Conservation (phyloP, 2,797 vertebrate species). For the Epinephelus malabaricus region DNA sequence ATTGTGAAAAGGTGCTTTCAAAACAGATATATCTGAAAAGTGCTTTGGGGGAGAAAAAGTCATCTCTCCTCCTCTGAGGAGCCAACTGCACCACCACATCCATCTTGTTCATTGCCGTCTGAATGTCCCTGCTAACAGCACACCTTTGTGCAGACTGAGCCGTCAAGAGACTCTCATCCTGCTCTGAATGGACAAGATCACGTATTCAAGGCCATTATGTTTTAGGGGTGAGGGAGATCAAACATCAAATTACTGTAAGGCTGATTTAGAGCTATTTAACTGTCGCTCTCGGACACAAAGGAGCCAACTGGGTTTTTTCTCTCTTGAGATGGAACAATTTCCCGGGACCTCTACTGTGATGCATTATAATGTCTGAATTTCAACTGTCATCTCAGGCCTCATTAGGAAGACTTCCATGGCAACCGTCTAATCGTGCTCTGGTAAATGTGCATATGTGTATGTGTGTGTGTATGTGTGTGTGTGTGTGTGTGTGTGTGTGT, state of each 20-base stretch:
- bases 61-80: slow-evolving; percentile 44
- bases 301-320: slow-evolving; percentile 45
- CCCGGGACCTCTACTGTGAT: slow-evolving; percentile 57
- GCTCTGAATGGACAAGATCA: slow-evolving; percentile 76
- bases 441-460: slow-evolving; percentile 11
- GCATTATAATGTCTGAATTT: slow-evolving; percentile 78
- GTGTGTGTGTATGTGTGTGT: not conserved
- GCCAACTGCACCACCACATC: slow-evolving; percentile 59
- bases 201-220: slow-evolving; percentile 79
- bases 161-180: slow-evolving; percentile 74
- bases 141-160: slow-evolving; percentile 74
- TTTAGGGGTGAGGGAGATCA: slow-evolving; percentile 79
- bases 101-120: slow-evolving; percentile 68
- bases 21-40: slow-evolving; percentile 46
- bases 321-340: slow-evolving; percentile 68
- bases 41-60: slow-evolving; percentile 47
- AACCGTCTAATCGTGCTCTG: slow-evolving; percentile 58
- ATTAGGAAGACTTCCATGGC: slow-evolving; percentile 78
- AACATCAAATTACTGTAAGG: slow-evolving; percentile 81
- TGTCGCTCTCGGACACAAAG: slow-evolving; percentile 73
- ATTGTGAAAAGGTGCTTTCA: slow-evolving; percentile 53
- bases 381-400: slow-evolving; percentile 71
- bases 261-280: slow-evolving; percentile 82
- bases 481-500: not conserved
- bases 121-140: slow-evolving; percentile 70